Conservation (phyloP, 2,888 invertebrate genomes). For the Cartodere bifasciata region DNA sequence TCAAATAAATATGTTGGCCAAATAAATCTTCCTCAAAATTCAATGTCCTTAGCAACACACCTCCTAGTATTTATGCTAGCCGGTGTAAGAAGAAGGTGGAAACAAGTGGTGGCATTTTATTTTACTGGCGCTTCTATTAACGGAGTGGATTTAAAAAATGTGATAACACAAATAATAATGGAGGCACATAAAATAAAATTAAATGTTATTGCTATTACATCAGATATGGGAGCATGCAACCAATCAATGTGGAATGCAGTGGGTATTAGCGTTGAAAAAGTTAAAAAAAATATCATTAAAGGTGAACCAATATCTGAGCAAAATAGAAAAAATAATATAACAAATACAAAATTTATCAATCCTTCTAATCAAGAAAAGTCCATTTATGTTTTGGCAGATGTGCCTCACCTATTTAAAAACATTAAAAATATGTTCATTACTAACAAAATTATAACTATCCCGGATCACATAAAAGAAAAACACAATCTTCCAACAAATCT, state of each 20-base stretch:
- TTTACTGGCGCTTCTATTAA: conserved; percentile 18
- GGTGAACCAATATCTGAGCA: no score
- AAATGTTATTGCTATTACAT: conserved; percentile 16
- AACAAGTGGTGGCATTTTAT: conserved; percentile 21
- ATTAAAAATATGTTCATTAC: conserved; percentile 15
- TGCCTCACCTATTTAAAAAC: conserved; percentile 17
- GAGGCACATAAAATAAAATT: conserved; percentile 13
- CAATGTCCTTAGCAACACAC: conserved; percentile 16
- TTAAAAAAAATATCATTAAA: no score
- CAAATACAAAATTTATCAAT: conserved; percentile 11
- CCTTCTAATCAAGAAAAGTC: conserved; percentile 13
- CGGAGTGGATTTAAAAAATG: conserved; percentile 14
- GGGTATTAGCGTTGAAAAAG: conserved; percentile 13
- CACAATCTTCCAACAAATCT: conserved; percentile 14
- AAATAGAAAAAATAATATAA: conserved; percentile 8
- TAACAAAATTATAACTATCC: conserved; percentile 14
- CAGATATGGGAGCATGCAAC: conserved; percentile 21
- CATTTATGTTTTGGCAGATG: conserved; percentile 16
- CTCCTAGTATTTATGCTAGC: conserved; percentile 21
- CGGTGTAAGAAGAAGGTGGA: conserved; percentile 20
- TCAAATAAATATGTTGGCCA: conserved; percentile 18
- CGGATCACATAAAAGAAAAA: conserved; percentile 11
- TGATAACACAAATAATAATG: conserved; percentile 15
- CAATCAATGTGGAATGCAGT: conserved; percentile 17
- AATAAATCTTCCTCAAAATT: conserved; percentile 14